Percentiles rank a stretch among this genome's conserved stretches.
These are phyloP conservation scores for Drosophila guanche DNA, from an alignment of 1,140 invertebrate species.

Conservation along the genomic window DNA sequence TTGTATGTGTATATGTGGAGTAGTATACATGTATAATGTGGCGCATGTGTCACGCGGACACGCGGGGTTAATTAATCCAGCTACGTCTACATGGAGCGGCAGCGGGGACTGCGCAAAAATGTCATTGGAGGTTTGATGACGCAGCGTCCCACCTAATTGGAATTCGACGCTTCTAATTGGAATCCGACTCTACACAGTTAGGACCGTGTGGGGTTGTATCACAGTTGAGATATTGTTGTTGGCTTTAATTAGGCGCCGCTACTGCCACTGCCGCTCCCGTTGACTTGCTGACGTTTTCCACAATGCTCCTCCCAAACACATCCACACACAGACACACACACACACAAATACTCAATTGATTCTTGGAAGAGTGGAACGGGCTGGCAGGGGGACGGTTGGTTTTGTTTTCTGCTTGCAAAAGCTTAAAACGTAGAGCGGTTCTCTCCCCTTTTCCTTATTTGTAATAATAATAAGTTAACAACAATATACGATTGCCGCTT, in stretches of 20 bases:
- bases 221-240: constrained; percentile 35
- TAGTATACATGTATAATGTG: constrained; percentile 31
- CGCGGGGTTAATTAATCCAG: constrained; percentile 76
- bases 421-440: constrained; percentile 3
- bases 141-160: constrained; percentile 75
- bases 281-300: constrained; percentile 33
- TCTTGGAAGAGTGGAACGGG: constrained; percentile 31
- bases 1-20: constrained; percentile 20
- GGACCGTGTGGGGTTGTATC: constrained; percentile 5
- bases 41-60: constrained; percentile 70
- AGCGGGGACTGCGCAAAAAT: constrained; percentile 62
- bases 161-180: constrained; percentile 77
- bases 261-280: not conserved
- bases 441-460: constrained; percentile 27
- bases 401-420: constrained; percentile 33
- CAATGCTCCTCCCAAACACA: not conserved
- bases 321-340: too few species aligned
- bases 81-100: constrained; percentile 40
- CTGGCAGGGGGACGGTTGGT: constrained; percentile 1
- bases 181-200: constrained; percentile 46
- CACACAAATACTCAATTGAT: constrained; percentile 38
- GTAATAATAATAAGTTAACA: constrained; percentile 49
- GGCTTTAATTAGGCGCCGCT: constrained; percentile 58
- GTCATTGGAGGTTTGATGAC: constrained; percentile 67
- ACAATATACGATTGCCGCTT: constrained; percentile 1